These are phyloP conservation scores for Leucoma salicis DNA, from an alignment of 2,888 invertebrate genomes.

Conservation along the genomic window DNA sequence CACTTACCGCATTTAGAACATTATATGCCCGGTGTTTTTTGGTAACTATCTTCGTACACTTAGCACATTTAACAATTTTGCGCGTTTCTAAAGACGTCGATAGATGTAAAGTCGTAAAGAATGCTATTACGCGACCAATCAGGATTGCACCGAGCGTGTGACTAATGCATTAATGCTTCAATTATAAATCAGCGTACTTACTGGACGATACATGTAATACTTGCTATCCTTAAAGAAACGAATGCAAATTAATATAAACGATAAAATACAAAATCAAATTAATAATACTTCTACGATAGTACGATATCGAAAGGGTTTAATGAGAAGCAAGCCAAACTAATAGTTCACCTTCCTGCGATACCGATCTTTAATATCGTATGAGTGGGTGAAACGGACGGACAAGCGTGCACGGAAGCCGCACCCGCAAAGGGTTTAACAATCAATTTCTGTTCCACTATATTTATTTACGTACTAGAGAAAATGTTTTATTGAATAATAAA, in stretches of 20 bases:
- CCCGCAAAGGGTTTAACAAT: constrained; percentile 51
- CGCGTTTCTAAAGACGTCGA: too few relatives aligned
- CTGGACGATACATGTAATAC: too few relatives aligned
- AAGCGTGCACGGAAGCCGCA: constrained; percentile 65
- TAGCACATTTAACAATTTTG: too few relatives aligned
- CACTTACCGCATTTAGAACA: too few relatives aligned
- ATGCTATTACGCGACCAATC: too few relatives aligned
- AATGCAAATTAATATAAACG: constrained; percentile 30
- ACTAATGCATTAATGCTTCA: too few relatives aligned
- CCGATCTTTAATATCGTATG: constrained; percentile 77
- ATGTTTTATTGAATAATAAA: not conserved
- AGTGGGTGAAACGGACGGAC: constrained; percentile 73
- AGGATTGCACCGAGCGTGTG: too few relatives aligned
- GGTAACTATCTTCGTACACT: too few relatives aligned
- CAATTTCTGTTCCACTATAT: constrained; percentile 19
- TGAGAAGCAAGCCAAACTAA: constrained; percentile 73
- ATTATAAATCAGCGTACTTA: too few relatives aligned
- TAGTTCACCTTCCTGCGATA: constrained; percentile 76
- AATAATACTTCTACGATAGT: constrained; percentile 29
- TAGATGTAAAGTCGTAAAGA: too few relatives aligned
- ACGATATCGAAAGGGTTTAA: constrained; percentile 67
- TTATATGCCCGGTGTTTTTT: too few relatives aligned
- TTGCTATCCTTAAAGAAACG: too few relatives aligned
- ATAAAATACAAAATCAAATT: constrained; percentile 23
- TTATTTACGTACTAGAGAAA: not conserved